Evolutionary conservation across 2,888 invertebrate genomes (phyloP).

Genomic region (Caenorhabditis angaria): DNA sequence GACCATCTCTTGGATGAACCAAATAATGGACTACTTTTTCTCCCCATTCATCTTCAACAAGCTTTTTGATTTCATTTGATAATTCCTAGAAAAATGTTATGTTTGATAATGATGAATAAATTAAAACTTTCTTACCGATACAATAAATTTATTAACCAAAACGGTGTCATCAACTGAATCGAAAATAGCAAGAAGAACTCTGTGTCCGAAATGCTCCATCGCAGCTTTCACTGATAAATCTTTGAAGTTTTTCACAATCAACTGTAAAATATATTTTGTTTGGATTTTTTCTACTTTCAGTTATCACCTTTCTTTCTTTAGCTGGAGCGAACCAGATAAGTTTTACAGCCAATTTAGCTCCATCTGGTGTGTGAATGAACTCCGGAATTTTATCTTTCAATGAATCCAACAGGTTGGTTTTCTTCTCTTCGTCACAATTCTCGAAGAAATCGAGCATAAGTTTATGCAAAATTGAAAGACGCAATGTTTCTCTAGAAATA

Average conservation of each 20-base stretch:
- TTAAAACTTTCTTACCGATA: slow-evolving; percentile 73
- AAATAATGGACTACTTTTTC: slow-evolving; percentile 85
- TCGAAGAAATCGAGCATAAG: slow-evolving; percentile 84
- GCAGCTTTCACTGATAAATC: slow-evolving; percentile 83
- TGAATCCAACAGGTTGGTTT: slow-evolving; percentile 81
- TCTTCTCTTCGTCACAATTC: slow-evolving; percentile 77
- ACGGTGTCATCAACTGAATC: slow-evolving; percentile 93
- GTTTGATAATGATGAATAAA: not conserved
- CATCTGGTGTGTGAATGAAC: slow-evolving; percentile 76
- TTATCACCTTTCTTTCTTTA: slow-evolving; percentile 74
- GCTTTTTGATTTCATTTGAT: slow-evolving; percentile 62
- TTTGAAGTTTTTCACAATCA: slow-evolving; percentile 86
- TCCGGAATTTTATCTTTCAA: slow-evolving; percentile 80
- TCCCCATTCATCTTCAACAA: slow-evolving; percentile 82
- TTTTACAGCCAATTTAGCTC: slow-evolving; percentile 83
- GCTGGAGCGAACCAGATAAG: slow-evolving; percentile 85
- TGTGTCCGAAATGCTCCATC: slow-evolving; percentile 87
- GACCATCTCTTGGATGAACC: slow-evolving; percentile 83
- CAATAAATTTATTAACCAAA: slow-evolving; percentile 82
- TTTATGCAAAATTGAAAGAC: slow-evolving; percentile 81
- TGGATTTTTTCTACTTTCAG: too few species aligned
- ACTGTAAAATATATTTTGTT: too few species aligned
- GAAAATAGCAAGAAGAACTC: slow-evolving; percentile 81
- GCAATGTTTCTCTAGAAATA: slow-evolving; percentile 74
- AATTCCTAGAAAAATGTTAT: slow-evolving; percentile 56